Evolutionary conservation across 2,888 invertebrate species (phyloP), one percentile per base, ranked within the genome.

Genomic region (Sesia bembeciformis): DNA sequence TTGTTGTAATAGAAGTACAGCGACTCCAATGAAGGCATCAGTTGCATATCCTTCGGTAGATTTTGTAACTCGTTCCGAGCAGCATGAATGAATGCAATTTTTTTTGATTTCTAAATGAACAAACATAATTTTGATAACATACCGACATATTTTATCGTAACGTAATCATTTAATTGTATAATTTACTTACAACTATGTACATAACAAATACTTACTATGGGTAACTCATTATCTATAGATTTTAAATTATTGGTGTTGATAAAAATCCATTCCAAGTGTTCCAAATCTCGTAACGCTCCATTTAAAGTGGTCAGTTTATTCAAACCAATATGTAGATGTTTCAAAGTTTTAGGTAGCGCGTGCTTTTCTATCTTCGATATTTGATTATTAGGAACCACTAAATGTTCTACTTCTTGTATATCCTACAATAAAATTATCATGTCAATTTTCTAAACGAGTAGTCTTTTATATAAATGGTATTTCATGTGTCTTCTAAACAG

Each of bases 171-270:
- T 23, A 23, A 23, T 23, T 23, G 23, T 23, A 23, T 23, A 23
- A 23, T 23, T 23, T 23, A 23, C 23, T 23, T 23, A 23, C 23
- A 23, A 23, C 23, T 23, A 23, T 23, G 23, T 23, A 23, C 23
- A 1, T 49, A 8, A 40, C 5, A 40, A 0, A 49, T 49, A 64
- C 91, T 92, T 71, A 91, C 91, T 60, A 91, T 87, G 3, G 96
- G 96, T 59, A 96, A 76, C 78, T 96, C 94, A 51, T 93, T 92
- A 52, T 96, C 96, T 64, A 96, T 86, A 40, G 93, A 91, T 57
- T 92, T 92, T 56, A 96, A 85, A 63, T 93, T 91, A 77, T 96
- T 96, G 55, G 92, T 91, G 71, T 95, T 95, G 53, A 96, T 92
- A 64, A 95, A 93, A 52, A 96, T 90, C 92, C 95, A 95, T 68